Percentiles rank a stretch among this genome's conserved stretches.
Conservation (phyloP, 2,797 vertebrate species). For the Protonibea diacanthus region DNA sequence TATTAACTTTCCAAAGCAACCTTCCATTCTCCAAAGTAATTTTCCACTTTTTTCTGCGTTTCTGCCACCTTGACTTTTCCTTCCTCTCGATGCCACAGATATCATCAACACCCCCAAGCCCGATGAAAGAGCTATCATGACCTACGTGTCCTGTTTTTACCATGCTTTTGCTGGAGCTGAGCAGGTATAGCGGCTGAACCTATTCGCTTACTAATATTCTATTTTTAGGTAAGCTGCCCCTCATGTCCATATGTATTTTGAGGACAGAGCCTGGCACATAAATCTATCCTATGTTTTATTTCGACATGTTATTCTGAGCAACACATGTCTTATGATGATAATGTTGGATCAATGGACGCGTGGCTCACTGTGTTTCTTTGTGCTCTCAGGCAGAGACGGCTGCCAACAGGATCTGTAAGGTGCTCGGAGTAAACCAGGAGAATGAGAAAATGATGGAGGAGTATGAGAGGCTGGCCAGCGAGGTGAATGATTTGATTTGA, state of each 20-base stretch:
- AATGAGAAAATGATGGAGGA: conserved; percentile 99
- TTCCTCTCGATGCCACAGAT: conserved; percentile 83
- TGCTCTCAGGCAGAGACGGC: conserved; percentile 94
- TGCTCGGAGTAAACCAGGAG: conserved; percentile 98
- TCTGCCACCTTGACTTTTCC: conserved; percentile 60
- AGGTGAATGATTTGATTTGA: conserved; percentile 86
- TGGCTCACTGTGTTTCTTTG: conserved; percentile 11
- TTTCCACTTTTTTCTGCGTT: conserved; percentile 5
- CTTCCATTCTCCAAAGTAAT: background rate
- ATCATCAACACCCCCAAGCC: conserved; percentile 99
- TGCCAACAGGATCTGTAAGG: conserved; percentile 98
- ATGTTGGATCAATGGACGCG: conserved; percentile 18
- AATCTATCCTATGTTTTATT: conserved; percentile 14
- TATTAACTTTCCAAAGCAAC: background rate
- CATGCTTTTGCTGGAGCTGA: conserved; percentile 99
- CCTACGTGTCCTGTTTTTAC: conserved; percentile 99
- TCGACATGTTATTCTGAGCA: conserved; percentile 21
- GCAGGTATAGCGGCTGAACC: conserved; percentile 87
- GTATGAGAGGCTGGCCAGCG: conserved; percentile 97
- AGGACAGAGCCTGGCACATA: conserved; percentile 10
- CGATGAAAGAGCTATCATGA: conserved; percentile 99
- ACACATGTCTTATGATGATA: conserved; percentile 7
- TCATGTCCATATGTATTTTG: background rate
- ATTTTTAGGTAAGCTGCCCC: conserved; percentile 5
- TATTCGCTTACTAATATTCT: background rate